Base-by-base conservation (phyloP, 2,888 invertebrate genomes). In the Celastrina argiolus region DNA sequence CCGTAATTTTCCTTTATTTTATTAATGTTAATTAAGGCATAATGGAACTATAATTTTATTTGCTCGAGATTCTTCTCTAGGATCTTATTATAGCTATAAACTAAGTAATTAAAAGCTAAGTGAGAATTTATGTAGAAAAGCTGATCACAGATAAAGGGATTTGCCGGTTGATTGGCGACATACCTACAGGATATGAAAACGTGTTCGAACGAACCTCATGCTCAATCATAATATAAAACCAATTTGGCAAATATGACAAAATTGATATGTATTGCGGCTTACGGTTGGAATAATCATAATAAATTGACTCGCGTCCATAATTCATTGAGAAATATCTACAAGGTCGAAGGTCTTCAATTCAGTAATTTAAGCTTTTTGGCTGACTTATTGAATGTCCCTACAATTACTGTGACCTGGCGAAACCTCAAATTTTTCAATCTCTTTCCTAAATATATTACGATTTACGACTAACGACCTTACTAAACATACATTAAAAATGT, bases 191-290 rank as follows among this genome's bases (percentile, higher is more conserved):
- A 56, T 39, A 65, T 16, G 65, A 65, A 22, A 65, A 65, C 65
- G 56, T 56, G 65, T 65, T 45, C 31, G 12, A 42, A n/a, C 31
- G 28, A 45, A 45, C 56, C 65, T 65, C 56, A 51, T 56, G 56
- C 56, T 65, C 56, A 26, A 65, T 65, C 65, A 65, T 56, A 65
- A 65, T 65, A 65, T 36, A 65, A 65, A 51, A 65, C 51, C 65
- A 56, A 56, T 56, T 65, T 56, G 26, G 65, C 65, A 26, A 51
- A 65, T 56, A 56, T 65, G 65, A 65, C 65, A 65, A 56, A 28
- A 58, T 16, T 28, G 31, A 58, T 58, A 51, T 51, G 18, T 22
- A 58, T 58, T 58, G 14, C 58, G 10, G 45, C 18, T 45, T 45
- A 45, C 31, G 26, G 31, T 51, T 18, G 51, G 22, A 51, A 51